These are phyloP conservation scores for Vanessa cardui DNA, from an alignment of 2,888 invertebrate species.

Conservation along the genomic window DNA sequence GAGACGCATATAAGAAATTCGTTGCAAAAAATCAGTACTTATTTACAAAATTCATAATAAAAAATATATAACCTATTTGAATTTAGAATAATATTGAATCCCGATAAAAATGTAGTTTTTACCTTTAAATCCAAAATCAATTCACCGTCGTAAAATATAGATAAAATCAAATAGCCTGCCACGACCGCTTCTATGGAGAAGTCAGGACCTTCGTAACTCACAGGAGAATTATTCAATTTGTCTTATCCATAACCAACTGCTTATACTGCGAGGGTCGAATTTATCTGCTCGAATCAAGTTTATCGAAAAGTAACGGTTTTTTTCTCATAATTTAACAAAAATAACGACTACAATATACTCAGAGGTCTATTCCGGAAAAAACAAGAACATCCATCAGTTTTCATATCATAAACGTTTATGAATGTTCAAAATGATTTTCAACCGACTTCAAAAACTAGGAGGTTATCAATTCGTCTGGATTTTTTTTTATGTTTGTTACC, in stretches of 20 bases:
- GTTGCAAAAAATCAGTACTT: too few relatives aligned
- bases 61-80: too few relatives aligned
- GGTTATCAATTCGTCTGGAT: too few relatives aligned
- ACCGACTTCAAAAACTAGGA: too few relatives aligned
- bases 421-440: too few relatives aligned
- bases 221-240: slow-evolving; percentile 18
- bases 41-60: too few relatives aligned
- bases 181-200: slow-evolving; percentile 2
- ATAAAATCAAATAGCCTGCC: slow-evolving; percentile 1
- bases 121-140: not conserved
- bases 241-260: slow-evolving; percentile 8
- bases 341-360: not conserved
- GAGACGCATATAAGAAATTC: too few relatives aligned
- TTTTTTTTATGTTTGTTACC: too few relatives aligned
- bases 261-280: slow-evolving; percentile 19
- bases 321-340: not conserved
- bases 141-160: not conserved
- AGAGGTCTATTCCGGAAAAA: not conserved
- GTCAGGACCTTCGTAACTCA: slow-evolving; percentile 14
- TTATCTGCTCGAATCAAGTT: slow-evolving; percentile 28
- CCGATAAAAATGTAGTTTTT: too few relatives aligned
- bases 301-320: slow-evolving; percentile 14
- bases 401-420: not conserved
- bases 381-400: not conserved
- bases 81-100: too few relatives aligned